These are phyloP conservation scores for Pogona vitticeps DNA, from an alignment of 2,113 vertebrate genomes.

Conservation along the genomic window DNA sequence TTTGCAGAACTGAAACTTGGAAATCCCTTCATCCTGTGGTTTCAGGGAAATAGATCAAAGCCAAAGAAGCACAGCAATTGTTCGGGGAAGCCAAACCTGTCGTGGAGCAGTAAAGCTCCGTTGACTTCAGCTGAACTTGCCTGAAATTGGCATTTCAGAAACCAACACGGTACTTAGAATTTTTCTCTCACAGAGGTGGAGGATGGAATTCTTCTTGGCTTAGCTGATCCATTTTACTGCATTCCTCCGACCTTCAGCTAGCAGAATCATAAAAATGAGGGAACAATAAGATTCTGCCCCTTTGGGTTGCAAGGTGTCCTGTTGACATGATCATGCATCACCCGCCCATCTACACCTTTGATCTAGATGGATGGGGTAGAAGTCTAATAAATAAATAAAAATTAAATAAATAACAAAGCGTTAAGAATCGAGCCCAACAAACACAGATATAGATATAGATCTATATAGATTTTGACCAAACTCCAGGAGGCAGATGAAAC, in stretches of 20 bases:
- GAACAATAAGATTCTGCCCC: background rate
- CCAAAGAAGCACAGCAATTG: rapidly evolving
- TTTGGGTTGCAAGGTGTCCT: background rate
- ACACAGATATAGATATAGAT: background rate
- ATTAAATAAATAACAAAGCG: background rate
- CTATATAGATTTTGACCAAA: too few relatives aligned
- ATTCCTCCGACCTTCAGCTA: background rate
- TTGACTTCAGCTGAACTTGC: background rate
- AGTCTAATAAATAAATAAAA: too few relatives aligned
- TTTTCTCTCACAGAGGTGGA: background rate
- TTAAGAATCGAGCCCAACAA: background rate
- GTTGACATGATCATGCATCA: background rate
- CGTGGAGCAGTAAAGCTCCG: background rate
- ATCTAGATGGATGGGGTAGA: too few relatives aligned
- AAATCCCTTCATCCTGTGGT: background rate
- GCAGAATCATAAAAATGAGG: background rate
- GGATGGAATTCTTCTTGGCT: background rate
- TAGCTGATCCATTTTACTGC: background rate
- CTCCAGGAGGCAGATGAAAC: too few relatives aligned
- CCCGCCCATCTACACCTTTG: too few relatives aligned
- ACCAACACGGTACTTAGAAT: background rate
- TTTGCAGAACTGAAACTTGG: background rate
- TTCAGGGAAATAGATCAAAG: background rate
- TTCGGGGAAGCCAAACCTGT: background rate
- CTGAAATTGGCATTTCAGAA: background rate